Percentiles rank a stretch among this genome's conserved stretches.
Conservation (phyloP, 2,797 vertebrate genomes). For the Xenops minutus region DNA sequence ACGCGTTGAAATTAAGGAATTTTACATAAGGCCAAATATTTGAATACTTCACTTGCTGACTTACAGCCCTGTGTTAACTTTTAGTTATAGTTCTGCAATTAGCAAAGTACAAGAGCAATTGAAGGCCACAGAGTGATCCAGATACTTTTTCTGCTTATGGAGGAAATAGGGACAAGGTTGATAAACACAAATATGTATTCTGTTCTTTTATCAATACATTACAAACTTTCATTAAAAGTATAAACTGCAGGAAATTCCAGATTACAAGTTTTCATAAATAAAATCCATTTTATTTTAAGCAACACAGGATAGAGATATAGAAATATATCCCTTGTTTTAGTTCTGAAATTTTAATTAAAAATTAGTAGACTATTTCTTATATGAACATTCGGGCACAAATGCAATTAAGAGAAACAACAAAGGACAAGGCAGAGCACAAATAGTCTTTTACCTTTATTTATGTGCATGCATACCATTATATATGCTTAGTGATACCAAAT, state of each 20-base stretch:
- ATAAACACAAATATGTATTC: neutral
- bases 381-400: neutral
- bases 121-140: conserved; percentile 42
- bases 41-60: conserved; percentile 55
- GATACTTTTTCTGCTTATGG: neutral
- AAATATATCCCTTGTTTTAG: neutral
- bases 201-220: neutral
- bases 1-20: conserved; percentile 46
- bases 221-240: neutral
- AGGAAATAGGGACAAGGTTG: neutral
- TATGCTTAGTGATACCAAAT: neutral
- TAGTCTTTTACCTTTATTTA: neutral
- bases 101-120: conserved; percentile 54
- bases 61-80: conserved; percentile 63
- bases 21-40: conserved; percentile 48
- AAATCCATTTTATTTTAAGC: neutral
- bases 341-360: neutral
- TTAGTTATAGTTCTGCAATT: conserved; percentile 61
- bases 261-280: neutral
- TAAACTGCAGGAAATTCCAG: neutral
- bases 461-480: neutral
- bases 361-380: neutral
- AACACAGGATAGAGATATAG: neutral
- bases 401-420: neutral
- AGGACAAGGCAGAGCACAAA: neutral